Base-by-base conservation (phyloP, 2,888 invertebrate genomes). In the Drosophila stalkeri region DNA sequence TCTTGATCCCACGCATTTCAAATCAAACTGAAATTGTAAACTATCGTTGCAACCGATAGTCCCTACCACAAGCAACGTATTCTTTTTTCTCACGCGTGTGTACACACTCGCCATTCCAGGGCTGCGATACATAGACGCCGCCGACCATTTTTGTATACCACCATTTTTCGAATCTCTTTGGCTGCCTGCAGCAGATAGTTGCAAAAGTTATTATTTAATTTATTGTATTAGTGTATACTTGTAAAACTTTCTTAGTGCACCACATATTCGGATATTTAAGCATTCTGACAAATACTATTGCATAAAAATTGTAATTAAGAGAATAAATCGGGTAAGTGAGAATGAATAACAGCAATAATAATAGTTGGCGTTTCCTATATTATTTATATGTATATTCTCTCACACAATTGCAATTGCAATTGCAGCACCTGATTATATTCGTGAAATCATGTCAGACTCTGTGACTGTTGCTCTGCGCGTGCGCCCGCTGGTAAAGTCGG, bases 401-500 rank as follows among this genome's bases (percentile, higher is more conserved):
- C 14, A 4, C 14, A 6, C 14, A 31, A 47, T 18, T 37, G 2
- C 14, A 31, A 47, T 18, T 44, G 12, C 5, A 41, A 27, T 41
- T 8, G 4, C 27, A 31, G 47, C 44, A 23, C 6, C n/a, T 3
- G 46, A 27, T 27, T 37, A 8, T 27, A 1, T 27, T 27, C 18
- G 11, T 8, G 6, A 2, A 37, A 61, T 6, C 3, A 69, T 69
- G 74, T 49, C 66, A 0, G 81, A 76, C 37, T 63, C 75, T 2
- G 82, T 84, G 44, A 35, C 75, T 4, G 98, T 98, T 46, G 98
- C 98, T 0, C 93, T 98, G 0, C 93, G 98, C 47, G 96, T 98
- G 31, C 94, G 98, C 61, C 98, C 98, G 0, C 93, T 98, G 63
- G 96, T 97, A 52, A 93, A 94, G 43, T 95, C 94, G 33, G 98